Evolutionary conservation across 1,140 invertebrate species (phyloP), one percentile per base, ranked within the genome.

Genomic region (Teleopsis dalmanni): DNA sequence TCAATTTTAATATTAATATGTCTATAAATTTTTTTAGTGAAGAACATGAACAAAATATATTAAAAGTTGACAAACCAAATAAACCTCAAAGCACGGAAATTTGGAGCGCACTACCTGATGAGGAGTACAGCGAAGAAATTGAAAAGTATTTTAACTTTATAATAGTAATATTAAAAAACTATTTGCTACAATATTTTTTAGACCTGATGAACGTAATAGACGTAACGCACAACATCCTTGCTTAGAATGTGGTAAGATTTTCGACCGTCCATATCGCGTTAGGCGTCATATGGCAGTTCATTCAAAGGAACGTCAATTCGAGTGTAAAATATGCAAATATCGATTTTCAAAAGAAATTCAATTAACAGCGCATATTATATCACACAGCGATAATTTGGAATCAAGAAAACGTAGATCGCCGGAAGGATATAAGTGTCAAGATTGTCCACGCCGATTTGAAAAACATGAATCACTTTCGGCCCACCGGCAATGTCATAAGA

Each of bases 241-340:
- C 27, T 14, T n/a, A 10, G 33, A 53, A 6, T 60, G 58, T 29
- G 52, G 51, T 3, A 60, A 58, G 33, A 19, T 34, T 1, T 60
- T 60, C 21, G 56, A 58, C 38, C 57, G 57, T 40, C 35, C 42
- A 11, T 58, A 56, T 13, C 43, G 56, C 22, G 29, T 60, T 8
- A 45, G 47, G 42, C 63, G 77, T 4, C 78, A 80, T 53, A 77
- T 79, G 49, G 72, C 76, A 43, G 72, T 78, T 47, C 58, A 81
- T 52, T 74, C 75, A 3, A 77, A 77, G 0, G 29, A 77, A 11
- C 79, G 80, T 51, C 74, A 77, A 0, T 76, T 74, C 52, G 52
- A 75, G 1, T 81, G 79, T 52, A 74, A 70, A 50, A 68, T 75
- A 1, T 80, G 78, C 51, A 76, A 76, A 3, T 76, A 75, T 53